Percentiles rank a stretch among this genome's conserved stretches.
Conservation (phyloP, 1,140 invertebrate genomes). For the Popillia japonica region DNA sequence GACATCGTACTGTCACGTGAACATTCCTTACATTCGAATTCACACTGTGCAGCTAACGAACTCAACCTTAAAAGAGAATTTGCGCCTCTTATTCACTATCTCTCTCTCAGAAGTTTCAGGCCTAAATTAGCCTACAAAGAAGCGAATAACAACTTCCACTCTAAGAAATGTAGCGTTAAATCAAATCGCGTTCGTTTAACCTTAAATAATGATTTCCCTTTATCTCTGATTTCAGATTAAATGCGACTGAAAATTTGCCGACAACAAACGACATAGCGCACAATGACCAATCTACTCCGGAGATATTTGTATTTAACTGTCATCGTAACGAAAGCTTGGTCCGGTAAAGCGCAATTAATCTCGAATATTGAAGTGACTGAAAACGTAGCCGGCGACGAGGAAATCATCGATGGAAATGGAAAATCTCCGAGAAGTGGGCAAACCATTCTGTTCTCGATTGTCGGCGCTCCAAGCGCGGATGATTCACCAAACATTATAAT, state of each 20-base stretch:
- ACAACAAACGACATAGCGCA: background rate
- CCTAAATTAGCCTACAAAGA: too few species aligned
- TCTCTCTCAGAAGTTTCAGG: too few species aligned
- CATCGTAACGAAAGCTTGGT: background rate
- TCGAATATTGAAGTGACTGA: background rate
- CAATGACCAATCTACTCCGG: background rate
- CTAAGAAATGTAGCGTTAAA: too few species aligned
- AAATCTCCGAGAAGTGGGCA: background rate
- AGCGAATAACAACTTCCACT: too few species aligned
- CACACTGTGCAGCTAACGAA: too few species aligned
- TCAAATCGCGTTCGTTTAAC: too few species aligned
- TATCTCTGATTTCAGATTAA: background rate
- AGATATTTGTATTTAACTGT: background rate
- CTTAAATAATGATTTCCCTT: background rate
- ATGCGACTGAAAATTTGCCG: background rate
- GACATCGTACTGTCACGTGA: too few species aligned
- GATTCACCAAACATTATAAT: background rate
- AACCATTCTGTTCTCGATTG: background rate
- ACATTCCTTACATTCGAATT: too few species aligned
- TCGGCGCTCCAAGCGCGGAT: background rate
- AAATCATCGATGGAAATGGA: background rate
- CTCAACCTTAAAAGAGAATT: too few species aligned
- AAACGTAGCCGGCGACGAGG: background rate
- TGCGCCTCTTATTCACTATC: too few species aligned
- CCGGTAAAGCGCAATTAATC: background rate